Evolutionary conservation across 2,113 vertebrate genomes (phyloP).

Genomic region (Dromaius novaehollandiae): DNA sequence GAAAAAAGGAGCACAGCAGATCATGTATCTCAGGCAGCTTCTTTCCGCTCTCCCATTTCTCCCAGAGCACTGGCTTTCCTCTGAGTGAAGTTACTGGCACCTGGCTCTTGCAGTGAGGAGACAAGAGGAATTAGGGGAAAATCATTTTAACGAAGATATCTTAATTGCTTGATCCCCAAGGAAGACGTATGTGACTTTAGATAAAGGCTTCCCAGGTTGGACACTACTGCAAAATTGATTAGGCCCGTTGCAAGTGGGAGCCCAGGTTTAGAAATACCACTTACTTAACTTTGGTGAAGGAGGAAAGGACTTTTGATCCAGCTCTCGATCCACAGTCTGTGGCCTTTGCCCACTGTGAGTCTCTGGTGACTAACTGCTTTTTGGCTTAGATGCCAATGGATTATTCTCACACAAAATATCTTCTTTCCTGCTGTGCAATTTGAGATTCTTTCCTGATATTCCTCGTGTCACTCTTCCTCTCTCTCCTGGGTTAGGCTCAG

Average conservation of each 20-base stretch:
- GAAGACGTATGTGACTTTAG: background rate
- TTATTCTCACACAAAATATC: slow-evolving; percentile 10
- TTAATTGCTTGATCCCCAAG: background rate
- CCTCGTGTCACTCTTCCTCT: slow-evolving; percentile 2
- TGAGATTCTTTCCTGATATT: background rate
- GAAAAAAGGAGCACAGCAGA: background rate
- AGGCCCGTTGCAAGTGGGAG: background rate
- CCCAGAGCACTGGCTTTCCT: background rate
- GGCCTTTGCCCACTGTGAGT: background rate
- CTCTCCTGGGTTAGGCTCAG: background rate
- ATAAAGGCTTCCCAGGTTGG: background rate
- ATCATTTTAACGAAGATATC: background rate
- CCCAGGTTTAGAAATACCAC: background rate
- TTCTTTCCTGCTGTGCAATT: background rate
- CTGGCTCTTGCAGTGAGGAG: background rate
- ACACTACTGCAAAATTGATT: background rate
- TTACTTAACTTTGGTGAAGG: background rate
- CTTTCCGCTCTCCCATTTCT: background rate
- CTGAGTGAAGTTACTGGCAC: background rate
- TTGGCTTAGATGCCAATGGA: background rate
- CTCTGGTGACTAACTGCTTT: background rate
- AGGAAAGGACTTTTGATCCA: background rate
- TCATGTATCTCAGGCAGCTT: background rate
- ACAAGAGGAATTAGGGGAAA: background rate
- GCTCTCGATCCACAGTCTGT: background rate